Base-by-base conservation (phyloP, 2,888 invertebrate species). In the Nephrotoma flavescens region DNA sequence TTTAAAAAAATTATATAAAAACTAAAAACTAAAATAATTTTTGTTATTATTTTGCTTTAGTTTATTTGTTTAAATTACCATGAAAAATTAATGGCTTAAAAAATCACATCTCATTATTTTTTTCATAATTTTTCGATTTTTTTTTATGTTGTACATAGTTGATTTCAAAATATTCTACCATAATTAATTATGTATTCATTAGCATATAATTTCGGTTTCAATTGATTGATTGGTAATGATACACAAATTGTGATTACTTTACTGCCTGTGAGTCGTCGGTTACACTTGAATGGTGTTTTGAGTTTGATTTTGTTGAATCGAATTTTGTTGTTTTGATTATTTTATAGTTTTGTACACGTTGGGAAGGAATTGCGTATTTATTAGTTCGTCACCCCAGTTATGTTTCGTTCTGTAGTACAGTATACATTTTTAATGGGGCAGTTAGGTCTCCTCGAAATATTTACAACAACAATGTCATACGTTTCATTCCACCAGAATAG, bases 61-160 rank as follows among this genome's bases (percentile, higher is more conserved):
- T 42, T 42, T 42, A 42, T 41, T 42, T 84, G 84, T 84, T 84
- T 84, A 84, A 84, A 84, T 84, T 84, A 84, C 84, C 84, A 84
- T 84, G 84, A 84, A 84, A 84, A 84, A 84, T 84, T 84, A 84
- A 84, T 84, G 84, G 84, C 42, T 84, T 84, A 84, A 84, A 84
- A 84, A 84, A 84, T 84, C 84, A 84, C 84, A 84, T 84, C 84
- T 84, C 84, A 84, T 84, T 84, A 84, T 84, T 84, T 31, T 31
- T 84, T 84, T 42, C 42, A 84, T 84, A 84, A 84, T 15, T 42
- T 84, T 84, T 42, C 19, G 19, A 19, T 84, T 84, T 84, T 71
- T 71, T n/a, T 52, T 6, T 52, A 71, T 31, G 47, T 12, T 12
- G 71, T 15, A 57, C 5, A 31, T 71, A 71, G 71, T 71, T 71